These are phyloP conservation scores for Polydrusus cervinus DNA, from an alignment of 2,888 invertebrate genomes.

Conservation along the genomic window DNA sequence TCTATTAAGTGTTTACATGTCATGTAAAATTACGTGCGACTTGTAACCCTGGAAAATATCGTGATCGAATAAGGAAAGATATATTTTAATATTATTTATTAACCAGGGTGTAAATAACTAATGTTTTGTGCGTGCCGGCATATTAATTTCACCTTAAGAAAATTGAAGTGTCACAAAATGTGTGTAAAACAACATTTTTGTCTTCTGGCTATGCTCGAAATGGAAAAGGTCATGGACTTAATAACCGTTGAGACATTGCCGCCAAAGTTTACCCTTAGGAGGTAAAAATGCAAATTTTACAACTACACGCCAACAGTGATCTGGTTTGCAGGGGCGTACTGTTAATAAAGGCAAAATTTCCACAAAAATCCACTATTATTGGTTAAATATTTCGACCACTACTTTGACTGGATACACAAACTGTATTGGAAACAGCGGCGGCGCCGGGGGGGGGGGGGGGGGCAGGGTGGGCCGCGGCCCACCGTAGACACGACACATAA, in stretches of 20 bases:
- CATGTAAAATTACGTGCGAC: constrained; percentile 49
- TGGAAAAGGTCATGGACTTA: constrained; percentile 62
- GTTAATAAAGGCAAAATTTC: too few relatives aligned
- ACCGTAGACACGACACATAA: too few relatives aligned
- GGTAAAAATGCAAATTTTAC: constrained; percentile 66
- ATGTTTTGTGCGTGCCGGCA: constrained; percentile 53
- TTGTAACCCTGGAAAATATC: constrained; percentile 50
- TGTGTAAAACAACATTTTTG: constrained; percentile 63
- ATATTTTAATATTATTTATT: constrained; percentile 51
- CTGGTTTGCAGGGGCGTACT: constrained; percentile 18
- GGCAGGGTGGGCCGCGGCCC: too few relatives aligned
- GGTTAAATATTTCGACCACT: too few relatives aligned
- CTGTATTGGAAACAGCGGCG: too few relatives aligned
- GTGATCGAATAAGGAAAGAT: constrained; percentile 42
- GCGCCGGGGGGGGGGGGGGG: too few relatives aligned
- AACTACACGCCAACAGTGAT: constrained; percentile 58
- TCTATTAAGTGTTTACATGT: constrained; percentile 51
- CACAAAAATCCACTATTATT: too few relatives aligned
- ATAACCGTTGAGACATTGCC: constrained; percentile 55
- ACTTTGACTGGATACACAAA: too few relatives aligned
- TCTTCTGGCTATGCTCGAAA: constrained; percentile 62
- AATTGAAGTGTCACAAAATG: constrained; percentile 65
- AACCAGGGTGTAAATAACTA: constrained; percentile 36
- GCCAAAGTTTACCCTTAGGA: constrained; percentile 64
- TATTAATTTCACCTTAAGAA: constrained; percentile 59